A percentile compares a stretch with the other conserved stretches of the same genome.
Evolutionary conservation across 2,888 invertebrate genomes (phyloP).

Genomic region (Eupithecia inturbata): DNA sequence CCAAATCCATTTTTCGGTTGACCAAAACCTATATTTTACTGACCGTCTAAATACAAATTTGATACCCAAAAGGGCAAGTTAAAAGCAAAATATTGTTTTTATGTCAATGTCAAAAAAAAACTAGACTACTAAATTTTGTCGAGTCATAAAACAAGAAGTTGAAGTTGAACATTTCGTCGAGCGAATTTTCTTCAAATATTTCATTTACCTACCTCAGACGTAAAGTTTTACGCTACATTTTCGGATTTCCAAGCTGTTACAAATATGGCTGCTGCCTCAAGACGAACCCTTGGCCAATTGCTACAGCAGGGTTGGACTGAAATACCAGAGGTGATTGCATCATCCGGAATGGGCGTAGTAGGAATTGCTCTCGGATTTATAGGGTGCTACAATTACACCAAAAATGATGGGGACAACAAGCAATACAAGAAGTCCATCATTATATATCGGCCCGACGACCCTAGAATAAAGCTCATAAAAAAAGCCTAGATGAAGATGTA

Average conservation of each 20-base stretch:
- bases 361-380: constrained; percentile 81
- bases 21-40: no score
- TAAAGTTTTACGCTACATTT: background rate
- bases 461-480: constrained; percentile 82
- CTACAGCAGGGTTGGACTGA: constrained; percentile 85
- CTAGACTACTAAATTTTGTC: no score
- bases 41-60: no score
- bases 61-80: no score
- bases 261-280: constrained; percentile 66
- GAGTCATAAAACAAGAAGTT: no score
- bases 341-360: constrained; percentile 82
- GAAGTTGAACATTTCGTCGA: no score
- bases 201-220: background rate
- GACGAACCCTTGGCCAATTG: constrained; percentile 68
- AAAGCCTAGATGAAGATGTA: constrained; percentile 62
- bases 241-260: background rate
- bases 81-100: no score
- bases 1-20: no score
- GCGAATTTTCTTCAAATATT: no score
- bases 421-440: constrained; percentile 86
- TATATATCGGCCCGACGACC: constrained; percentile 88
- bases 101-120: no score
- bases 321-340: constrained; percentile 88
- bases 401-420: constrained; percentile 86
- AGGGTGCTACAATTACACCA: constrained; percentile 79